Conservation (phyloP, 2,888 invertebrate genomes). For the Meloe dianella region DNA sequence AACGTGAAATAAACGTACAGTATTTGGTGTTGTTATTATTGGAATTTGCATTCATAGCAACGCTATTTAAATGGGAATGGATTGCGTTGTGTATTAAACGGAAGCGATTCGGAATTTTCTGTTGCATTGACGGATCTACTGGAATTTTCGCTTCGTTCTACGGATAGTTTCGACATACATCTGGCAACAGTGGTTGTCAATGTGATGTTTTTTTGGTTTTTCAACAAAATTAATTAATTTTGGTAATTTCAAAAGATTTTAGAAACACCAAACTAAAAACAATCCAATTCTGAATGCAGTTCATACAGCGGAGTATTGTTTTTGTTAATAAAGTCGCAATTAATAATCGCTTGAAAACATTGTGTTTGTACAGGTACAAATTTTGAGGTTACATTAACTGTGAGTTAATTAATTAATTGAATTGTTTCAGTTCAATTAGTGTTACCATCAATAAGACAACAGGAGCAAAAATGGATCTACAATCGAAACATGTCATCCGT, state of each 20-base stretch:
- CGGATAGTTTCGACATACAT: too few species aligned
- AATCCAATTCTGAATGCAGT: constrained; percentile 34
- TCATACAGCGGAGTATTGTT: constrained; percentile 32
- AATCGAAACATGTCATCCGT: constrained; percentile 51
- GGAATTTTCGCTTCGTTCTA: too few species aligned
- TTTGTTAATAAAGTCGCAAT: constrained; percentile 34
- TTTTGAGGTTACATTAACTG: constrained; percentile 29
- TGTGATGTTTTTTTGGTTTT: background rate
- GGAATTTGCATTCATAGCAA: too few species aligned
- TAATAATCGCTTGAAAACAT: constrained; percentile 33
- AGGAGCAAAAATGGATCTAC: constrained; percentile 23
- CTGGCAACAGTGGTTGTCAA: too few species aligned
- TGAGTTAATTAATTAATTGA: background rate
- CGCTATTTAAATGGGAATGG: too few species aligned
- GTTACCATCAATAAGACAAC: constrained; percentile 20
- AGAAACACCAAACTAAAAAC: background rate
- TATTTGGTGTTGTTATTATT: too few species aligned
- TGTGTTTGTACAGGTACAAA: constrained; percentile 43
- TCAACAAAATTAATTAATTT: background rate
- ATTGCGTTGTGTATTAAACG: too few species aligned
- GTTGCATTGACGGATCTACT: too few species aligned
- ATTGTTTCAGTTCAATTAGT: constrained; percentile 23
- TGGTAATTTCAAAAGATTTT: background rate
- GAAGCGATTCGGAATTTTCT: too few species aligned
- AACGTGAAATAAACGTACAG: too few species aligned